These are phyloP conservation scores for Harpalus rubripes DNA, from an alignment of 2,888 invertebrate species.

Conservation along the genomic window DNA sequence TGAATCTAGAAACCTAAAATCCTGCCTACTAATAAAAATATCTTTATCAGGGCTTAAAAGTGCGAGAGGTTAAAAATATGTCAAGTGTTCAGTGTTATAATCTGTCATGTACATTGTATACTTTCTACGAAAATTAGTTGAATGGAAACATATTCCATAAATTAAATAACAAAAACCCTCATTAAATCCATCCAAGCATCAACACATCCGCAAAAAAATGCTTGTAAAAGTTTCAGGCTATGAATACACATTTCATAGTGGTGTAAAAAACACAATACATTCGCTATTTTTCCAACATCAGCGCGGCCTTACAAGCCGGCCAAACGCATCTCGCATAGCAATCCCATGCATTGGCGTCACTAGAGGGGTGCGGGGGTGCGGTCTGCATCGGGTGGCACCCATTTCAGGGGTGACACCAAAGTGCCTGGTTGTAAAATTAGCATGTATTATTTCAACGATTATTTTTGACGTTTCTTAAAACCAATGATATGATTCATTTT, in stretches of 20 bases:
- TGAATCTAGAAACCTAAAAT: too few species aligned
- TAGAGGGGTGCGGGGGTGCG: too few species aligned
- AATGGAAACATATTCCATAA: background rate
- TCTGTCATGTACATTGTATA: background rate
- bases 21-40: too few species aligned
- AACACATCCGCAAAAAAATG: slow-evolving; percentile 11
- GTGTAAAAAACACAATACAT: slow-evolving; percentile 14
- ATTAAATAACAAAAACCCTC: background rate
- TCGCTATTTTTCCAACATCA: slow-evolving; percentile 11
- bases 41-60: too few species aligned
- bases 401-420: too few species aligned
- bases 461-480: too few species aligned
- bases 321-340: slow-evolving; percentile 36
- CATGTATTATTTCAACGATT: too few species aligned
- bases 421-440: too few species aligned
- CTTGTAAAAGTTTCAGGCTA: background rate
- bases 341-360: slow-evolving; percentile 31
- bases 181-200: background rate
- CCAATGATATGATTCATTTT: too few species aligned
- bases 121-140: background rate
- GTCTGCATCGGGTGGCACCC: too few species aligned
- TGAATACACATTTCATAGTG: slow-evolving; percentile 22
- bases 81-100: background rate
- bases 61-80: too few species aligned
- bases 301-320: background rate